phyloP scores from a whole-genome alignment of 2,888 invertebrate species.

The Hirtodrosophila alboralis region DNA sequence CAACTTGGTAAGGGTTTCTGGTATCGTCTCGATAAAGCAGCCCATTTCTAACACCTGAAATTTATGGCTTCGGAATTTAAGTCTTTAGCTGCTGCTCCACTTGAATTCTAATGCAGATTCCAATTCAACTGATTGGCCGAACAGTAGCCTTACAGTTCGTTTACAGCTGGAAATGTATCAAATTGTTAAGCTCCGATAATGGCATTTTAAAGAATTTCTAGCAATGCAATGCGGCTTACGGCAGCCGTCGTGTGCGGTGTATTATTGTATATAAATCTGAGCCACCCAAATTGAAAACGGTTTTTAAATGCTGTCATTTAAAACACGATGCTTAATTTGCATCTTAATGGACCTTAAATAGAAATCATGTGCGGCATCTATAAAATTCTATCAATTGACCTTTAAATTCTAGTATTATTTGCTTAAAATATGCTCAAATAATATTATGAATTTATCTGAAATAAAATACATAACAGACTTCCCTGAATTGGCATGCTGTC shows the following conservation, averaged over 20 bases:
- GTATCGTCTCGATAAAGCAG: constrained; percentile 17
- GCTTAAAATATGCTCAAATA: too few species aligned
- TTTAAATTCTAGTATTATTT: too few species aligned
- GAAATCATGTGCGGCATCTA: constrained; percentile 16
- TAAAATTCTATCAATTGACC: background rate
- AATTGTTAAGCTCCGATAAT: constrained; percentile 72
- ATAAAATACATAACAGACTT: background rate
- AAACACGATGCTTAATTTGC: constrained; percentile 43
- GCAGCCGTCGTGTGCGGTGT: constrained; percentile 64
- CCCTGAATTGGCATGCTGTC: background rate
- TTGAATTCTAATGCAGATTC: constrained; percentile 53
- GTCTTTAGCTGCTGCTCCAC: constrained; percentile 29
- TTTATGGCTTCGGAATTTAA: constrained; percentile 46
- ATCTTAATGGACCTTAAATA: constrained; percentile 33
- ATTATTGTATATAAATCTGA: constrained; percentile 2
- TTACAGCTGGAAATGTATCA: constrained; percentile 47
- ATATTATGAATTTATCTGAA: background rate
- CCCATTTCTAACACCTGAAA: constrained; percentile 74
- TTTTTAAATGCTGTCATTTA: constrained; percentile 36
- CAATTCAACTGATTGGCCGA: constrained; percentile 49
- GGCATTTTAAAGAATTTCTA: constrained; percentile 72
- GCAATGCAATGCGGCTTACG: constrained; percentile 33
- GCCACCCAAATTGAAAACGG: constrained; percentile 66
- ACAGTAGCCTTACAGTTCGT: constrained; percentile 64
- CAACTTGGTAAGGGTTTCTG: constrained; percentile 1